Conservation (phyloP, 2,797 vertebrate genomes). For the Balearica regulorum region DNA sequence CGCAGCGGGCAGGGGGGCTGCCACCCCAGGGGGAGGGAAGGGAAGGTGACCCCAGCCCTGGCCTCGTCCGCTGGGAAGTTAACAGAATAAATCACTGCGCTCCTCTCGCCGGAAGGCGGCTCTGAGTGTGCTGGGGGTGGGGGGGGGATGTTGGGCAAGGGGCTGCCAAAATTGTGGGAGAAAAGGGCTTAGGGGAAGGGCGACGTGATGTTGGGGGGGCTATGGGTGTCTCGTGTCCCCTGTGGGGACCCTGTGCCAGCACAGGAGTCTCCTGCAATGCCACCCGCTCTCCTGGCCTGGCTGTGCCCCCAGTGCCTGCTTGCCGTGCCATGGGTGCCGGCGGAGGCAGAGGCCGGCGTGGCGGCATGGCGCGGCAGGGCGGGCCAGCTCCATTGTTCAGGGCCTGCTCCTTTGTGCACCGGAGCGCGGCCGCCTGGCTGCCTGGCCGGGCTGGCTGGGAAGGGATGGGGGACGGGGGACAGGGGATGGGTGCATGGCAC, state of each 20-base stretch:
- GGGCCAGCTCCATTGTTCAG: not conserved
- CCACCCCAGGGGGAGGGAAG: not conserved
- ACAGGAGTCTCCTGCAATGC: not conserved
- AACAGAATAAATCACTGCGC: not conserved
- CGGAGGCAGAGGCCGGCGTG: not conserved
- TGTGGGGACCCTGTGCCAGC: not conserved
- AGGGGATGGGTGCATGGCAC: not conserved
- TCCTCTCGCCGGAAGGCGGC: not conserved
- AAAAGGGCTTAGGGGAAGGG: not conserved
- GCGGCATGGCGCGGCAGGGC: not conserved
- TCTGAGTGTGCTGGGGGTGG: rapidly evolving
- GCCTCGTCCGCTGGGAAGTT: not conserved
- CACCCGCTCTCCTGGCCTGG: rapidly evolving
- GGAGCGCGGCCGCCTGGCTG: not conserved
- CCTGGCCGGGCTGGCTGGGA: not conserved
- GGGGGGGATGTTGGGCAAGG: not conserved
- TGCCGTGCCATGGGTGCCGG: rapidly evolving
- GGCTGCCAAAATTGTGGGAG: not conserved
- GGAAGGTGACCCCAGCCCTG: not conserved
- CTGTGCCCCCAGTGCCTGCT: not conserved
- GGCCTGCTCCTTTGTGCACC: not conserved
- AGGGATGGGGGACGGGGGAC: not conserved
- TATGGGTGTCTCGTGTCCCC: not conserved
- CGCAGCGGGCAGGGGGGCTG: not conserved
- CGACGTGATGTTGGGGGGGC: rapidly evolving